Evolutionary conservation across 2,113 vertebrate species (phyloP), one percentile per base, ranked within the genome.

Genomic region (Athene noctua): DNA sequence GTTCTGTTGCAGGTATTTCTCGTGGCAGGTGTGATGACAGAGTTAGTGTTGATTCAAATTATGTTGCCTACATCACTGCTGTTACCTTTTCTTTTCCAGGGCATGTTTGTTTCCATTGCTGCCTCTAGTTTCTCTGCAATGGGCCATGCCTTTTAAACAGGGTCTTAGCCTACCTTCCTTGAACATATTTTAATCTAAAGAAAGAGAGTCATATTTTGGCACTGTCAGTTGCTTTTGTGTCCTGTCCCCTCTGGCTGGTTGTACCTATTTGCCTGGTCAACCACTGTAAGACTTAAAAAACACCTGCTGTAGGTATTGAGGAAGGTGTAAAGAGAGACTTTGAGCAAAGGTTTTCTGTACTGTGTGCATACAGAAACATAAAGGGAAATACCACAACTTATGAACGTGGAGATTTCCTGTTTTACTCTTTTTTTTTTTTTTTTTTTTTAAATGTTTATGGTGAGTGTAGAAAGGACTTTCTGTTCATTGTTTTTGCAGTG

Each of bases 1-100:
- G 1, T 73, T 40, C 34, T 58, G 51, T 65, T 92, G 75, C 27
- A 21, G 13, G 9, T 81, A 9, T 86, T 84, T 67, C 14, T 68
- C 20, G 3, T 11, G 26, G 6, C 40, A 78, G 38, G 30, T 55
- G 49, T 67, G 77, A 44, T 52, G n/a, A 46, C 57, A 46, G 44
- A 61, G 10, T 8, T 54, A 44, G 9, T 9, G 0, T 55, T 49
- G 36, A 5, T 49, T 40, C 8, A 32, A 4, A 5, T 42, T 25
- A 9, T 72, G 26, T 62, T 77, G 34, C 40, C 12, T 34, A 40
- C 26, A 42, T 78, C 23, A 6, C 46, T 46, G 32, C 19, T 58
- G 4, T 19, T 19, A 18, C 40, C 52, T 80, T 52, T 16, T 29
- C 4, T 2, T 21, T 82, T 44, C 62, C 71, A 55, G 59, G 34